Evolutionary conservation across 2,797 vertebrate genomes (phyloP).

Genomic region (Ctenosaura bakeri): DNA sequence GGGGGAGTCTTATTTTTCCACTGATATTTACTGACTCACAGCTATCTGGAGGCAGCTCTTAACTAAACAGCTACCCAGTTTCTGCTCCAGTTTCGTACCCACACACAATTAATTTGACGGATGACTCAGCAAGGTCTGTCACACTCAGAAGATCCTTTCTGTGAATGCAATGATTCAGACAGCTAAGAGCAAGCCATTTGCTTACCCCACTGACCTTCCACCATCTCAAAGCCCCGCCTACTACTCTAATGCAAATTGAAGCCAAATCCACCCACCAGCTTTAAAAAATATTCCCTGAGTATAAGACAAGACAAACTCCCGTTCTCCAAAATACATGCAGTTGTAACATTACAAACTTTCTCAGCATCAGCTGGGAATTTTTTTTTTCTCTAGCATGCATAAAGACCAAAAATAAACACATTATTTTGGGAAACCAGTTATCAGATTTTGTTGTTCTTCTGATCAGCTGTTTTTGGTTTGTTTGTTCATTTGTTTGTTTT

Average conservation of each 20-base stretch:
- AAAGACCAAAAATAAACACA: background rate
- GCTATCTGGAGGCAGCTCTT: background rate
- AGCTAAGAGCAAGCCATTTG: background rate
- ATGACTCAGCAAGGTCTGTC: conserved; percentile 10
- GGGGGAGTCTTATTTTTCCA: no score
- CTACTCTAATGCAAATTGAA: background rate
- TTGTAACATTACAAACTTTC: background rate
- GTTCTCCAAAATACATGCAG: background rate
- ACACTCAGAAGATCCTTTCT: background rate
- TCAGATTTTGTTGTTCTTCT: background rate
- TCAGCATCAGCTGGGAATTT: background rate
- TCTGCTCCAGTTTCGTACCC: conserved; percentile 5
- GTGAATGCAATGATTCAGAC: background rate
- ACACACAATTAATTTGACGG: background rate
- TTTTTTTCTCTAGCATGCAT: background rate
- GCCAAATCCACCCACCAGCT: background rate
- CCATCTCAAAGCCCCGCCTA: background rate
- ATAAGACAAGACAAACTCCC: background rate
- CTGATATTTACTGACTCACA: no score
- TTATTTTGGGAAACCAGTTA: background rate
- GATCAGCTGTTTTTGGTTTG: no score
- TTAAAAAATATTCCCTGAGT: background rate
- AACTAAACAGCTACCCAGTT: background rate
- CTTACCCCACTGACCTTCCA: background rate
- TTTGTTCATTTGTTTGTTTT: background rate